These are phyloP conservation scores for Prenolepis imparis DNA, from an alignment of 2,888 invertebrate genomes.

Conservation along the genomic window DNA sequence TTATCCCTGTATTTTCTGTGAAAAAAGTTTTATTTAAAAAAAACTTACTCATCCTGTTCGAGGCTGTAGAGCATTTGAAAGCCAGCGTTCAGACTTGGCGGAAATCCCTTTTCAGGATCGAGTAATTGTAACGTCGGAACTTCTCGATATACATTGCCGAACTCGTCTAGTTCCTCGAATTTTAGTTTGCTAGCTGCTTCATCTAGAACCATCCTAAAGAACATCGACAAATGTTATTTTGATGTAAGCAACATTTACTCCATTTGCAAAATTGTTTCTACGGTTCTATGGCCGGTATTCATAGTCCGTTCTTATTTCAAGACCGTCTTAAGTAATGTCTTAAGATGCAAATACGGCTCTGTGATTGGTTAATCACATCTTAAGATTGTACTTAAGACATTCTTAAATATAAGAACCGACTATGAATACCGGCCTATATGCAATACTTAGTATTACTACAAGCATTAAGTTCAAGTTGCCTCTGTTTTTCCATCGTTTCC, in stretches of 20 bases:
- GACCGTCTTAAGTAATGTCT: too few relatives aligned
- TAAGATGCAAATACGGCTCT: too few relatives aligned
- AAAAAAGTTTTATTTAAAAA: neutral
- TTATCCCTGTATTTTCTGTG: neutral
- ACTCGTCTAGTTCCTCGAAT: constrained; percentile 84
- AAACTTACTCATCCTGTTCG: constrained; percentile 87
- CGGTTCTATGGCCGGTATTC: too few relatives aligned
- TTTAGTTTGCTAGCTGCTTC: constrained; percentile 82
- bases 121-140: constrained; percentile 84
- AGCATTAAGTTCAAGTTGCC: constrained; percentile 79
- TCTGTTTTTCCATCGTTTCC: constrained; percentile 81
- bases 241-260: neutral
- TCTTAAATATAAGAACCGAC: too few relatives aligned
- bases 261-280: constrained; percentile 1
- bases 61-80: constrained; percentile 90
- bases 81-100: constrained; percentile 89
- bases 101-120: constrained; percentile 85
- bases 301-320: too few relatives aligned
- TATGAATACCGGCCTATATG: too few relatives aligned
- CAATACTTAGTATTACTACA: constrained; percentile 76
- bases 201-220: constrained; percentile 82
- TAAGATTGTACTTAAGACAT: too few relatives aligned
- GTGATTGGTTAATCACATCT: too few relatives aligned
- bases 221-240: neutral
- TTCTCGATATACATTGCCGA: constrained; percentile 83